These are phyloP conservation scores for Erannis defoliaria DNA, from an alignment of 2,888 invertebrate species.

Conservation along the genomic window DNA sequence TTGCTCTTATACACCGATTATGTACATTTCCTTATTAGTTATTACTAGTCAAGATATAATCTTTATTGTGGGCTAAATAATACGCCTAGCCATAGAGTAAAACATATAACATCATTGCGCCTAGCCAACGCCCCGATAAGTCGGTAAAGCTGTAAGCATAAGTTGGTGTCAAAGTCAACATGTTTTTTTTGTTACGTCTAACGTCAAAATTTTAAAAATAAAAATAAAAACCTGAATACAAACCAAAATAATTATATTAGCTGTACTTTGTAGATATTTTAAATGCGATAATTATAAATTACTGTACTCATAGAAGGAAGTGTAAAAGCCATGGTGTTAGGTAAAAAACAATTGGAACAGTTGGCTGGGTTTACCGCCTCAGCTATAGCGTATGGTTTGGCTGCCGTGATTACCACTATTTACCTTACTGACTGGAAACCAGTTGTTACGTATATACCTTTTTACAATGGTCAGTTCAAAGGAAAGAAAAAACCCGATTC, in stretches of 20 bases:
- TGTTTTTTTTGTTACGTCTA: neutral
- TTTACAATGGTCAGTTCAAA: constrained; percentile 89
- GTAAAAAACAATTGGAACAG: constrained; percentile 87
- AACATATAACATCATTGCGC: too few relatives aligned
- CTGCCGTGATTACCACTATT: constrained; percentile 82
- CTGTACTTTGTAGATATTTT: neutral
- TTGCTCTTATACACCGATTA: too few relatives aligned
- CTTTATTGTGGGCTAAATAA: too few relatives aligned
- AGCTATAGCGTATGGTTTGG: constrained; percentile 85
- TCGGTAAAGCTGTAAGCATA: too few relatives aligned
- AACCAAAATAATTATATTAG: neutral
- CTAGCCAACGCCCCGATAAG: too few relatives aligned
- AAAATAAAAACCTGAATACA: neutral
- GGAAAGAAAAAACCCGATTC: constrained; percentile 41
- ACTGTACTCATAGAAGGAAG: neutral
- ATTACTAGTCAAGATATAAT: too few relatives aligned
- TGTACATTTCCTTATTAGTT: too few relatives aligned
- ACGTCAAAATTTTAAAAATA: neutral
- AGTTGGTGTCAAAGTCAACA: constrained; percentile 2
- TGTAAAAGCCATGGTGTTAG: constrained; percentile 61
- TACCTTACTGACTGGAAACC: constrained; percentile 93
- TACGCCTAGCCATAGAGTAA: too few relatives aligned
- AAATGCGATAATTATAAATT: neutral
- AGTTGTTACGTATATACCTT: constrained; percentile 89
- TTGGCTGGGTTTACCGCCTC: constrained; percentile 80